Evolutionary conservation across 2,113 vertebrate species (phyloP).

Genomic region (Passer montanus): DNA sequence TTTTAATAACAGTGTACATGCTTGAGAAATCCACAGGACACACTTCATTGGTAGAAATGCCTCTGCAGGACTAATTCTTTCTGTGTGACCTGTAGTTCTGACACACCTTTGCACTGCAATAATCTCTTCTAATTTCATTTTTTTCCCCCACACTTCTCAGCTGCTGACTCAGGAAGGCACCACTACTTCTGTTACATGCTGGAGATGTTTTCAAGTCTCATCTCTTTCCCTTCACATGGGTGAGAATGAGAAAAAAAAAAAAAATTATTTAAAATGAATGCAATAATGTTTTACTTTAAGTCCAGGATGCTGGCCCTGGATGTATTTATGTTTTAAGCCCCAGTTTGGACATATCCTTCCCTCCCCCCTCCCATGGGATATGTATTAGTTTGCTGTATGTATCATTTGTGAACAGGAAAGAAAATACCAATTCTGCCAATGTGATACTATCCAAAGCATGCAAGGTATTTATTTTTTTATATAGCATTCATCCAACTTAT

Average conservation of each 20-base stretch:
- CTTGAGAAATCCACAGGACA: background rate
- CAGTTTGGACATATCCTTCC: accelerated
- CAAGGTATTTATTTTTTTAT: background rate
- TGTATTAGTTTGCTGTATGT: background rate
- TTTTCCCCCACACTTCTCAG: no score
- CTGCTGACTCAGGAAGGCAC: constrained; percentile 5
- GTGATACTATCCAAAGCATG: background rate
- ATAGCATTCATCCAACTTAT: constrained; percentile 1
- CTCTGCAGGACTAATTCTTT: background rate
- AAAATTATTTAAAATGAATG: background rate
- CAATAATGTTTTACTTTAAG: background rate
- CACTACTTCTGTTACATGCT: background rate
- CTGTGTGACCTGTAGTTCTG: background rate
- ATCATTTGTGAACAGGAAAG: background rate
- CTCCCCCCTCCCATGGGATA: background rate
- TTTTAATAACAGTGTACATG: background rate
- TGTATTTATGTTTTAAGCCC: background rate
- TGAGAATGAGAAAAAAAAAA: background rate
- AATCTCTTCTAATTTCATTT: background rate
- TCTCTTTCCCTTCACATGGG: background rate
- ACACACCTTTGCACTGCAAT: background rate
- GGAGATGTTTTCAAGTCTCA: background rate
- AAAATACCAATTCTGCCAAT: background rate
- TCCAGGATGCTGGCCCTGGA: background rate
- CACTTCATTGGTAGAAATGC: background rate